Evolutionary conservation across 2,888 invertebrate species (phyloP), one percentile per base, ranked within the genome.

Genomic region (Spilarctia lutea): DNA sequence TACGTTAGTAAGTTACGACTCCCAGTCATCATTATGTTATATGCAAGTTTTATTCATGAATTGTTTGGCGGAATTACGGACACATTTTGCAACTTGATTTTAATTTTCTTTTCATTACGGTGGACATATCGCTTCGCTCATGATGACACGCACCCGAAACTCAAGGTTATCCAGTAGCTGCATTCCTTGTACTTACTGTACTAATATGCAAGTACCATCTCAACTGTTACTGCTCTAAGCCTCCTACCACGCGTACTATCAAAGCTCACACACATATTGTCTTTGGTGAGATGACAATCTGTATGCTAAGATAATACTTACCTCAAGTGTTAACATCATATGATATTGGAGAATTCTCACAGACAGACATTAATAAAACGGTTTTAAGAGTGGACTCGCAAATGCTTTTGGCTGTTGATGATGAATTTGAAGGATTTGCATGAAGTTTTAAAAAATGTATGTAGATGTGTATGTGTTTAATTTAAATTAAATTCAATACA

Each of bases 121-220:
- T 18, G 30, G 16, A 18, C 45, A 42, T 77, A 73, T 76, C 84
- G 83, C 83, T 77, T 30, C 71, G 79, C 83, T 75, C n/a, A 75
- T 78, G 65, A 20, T 33, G 24, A 13, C 8, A 8, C 30, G 65
- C 76, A 65, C 73, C 81, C 81, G 85, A 73, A 85, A 69, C 77
- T 86, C 88, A 89, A 89, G 89, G 89, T 89, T 89, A 87, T 84
- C 86, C 76, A 84, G 82, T 82, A 80, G 77, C 84, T 81, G 82
- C 89, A 89, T 88, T 88, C 87, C 86, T 77, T 73, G 75, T 79
- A 82, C 87, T 77, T 60, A 83, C 79, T 45, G 45, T 3, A 45
- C 13, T 16, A 45, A 83, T 86, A 83, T 75, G 24, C 75, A 79
- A 45, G 74, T 71, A 71, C 75, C 78, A 52, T 76, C 76, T 75